Conservation (phyloP, 2,888 invertebrate species). For the Argyra leucocephala region DNA sequence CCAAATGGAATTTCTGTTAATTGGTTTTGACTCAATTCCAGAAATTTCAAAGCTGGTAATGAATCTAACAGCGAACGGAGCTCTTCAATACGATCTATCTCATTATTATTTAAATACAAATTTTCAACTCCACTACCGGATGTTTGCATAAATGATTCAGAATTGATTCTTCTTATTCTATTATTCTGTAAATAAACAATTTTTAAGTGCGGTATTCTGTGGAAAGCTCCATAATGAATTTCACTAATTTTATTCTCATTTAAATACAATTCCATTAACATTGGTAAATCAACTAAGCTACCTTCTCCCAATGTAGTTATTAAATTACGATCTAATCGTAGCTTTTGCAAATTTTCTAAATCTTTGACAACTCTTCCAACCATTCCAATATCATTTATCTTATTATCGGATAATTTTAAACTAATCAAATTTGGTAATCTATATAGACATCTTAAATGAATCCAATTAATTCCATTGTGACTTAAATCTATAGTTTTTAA, state of each 20-base stretch:
- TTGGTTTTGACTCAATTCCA: slow-evolving; percentile 71
- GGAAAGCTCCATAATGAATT: slow-evolving; percentile 70
- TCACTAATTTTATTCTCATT: slow-evolving; percentile 66
- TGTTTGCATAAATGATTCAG: slow-evolving; percentile 69
- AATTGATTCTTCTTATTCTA: slow-evolving; percentile 63
- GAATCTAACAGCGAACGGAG: slow-evolving; percentile 66
- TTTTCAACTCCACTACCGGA: slow-evolving; percentile 68
- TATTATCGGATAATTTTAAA: slow-evolving; percentile 61
- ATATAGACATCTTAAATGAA: slow-evolving; percentile 64
- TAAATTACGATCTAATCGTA: slow-evolving; percentile 62
- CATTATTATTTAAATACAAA: slow-evolving; percentile 64
- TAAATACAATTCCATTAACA: slow-evolving; percentile 56
- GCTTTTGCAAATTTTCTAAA: slow-evolving; percentile 57
- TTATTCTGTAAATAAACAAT: slow-evolving; percentile 70
- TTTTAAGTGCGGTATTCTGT: slow-evolving; percentile 63
- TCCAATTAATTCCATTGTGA: slow-evolving; percentile 62
- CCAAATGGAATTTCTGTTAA: slow-evolving; percentile 69
- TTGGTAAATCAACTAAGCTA: slow-evolving; percentile 67
- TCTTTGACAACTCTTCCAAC: slow-evolving; percentile 69
- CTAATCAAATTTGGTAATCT: slow-evolving; percentile 61
- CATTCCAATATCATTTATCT: slow-evolving; percentile 69
- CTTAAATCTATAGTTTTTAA: slow-evolving; percentile 65
- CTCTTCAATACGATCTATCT: slow-evolving; percentile 65
- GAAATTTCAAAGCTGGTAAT: slow-evolving; percentile 62
- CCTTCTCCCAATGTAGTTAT: slow-evolving; percentile 65